Base-by-base conservation (phyloP, 2,113 vertebrate species). In the Podarcis raffonei region DNA sequence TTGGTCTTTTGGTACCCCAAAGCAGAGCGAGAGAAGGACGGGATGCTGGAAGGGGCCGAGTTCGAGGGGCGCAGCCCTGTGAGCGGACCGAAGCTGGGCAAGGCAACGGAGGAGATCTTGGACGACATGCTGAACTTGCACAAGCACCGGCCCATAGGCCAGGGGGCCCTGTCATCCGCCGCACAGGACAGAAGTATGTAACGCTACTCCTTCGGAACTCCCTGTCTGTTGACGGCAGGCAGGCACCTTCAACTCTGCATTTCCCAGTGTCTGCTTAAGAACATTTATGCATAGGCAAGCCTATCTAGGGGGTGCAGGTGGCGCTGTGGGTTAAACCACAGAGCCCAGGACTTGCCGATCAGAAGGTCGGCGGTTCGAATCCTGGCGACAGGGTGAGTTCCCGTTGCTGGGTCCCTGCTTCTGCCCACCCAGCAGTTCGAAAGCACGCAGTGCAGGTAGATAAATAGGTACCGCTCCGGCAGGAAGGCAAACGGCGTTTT, bases 131-230 rank as follows among this genome's bases (percentile, higher is more conserved):
- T 96, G n/a, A 93, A 95, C 5, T 94, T 91, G 39, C 37, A 95
- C 85, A 96, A 83, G 23, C 83, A 86, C 13, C 77, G 1, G 27
- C 74, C 65, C 37, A 94, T 93, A 32, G 97, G 97, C 77, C 96
- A 95, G 37, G 89, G 96, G 42, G 95, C 95, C 80, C 91, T 71
- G 83, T 89, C 79, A 9, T 97, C 97, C 27, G 65, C 85, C 1
- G 85, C 35, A 0, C 83, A 97, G 91, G 95, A 97, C 53, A 96
- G 97, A 95, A 97, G 98, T 98, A 30, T 39, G 82, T 1, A n/a
- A 11, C 13, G 22, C 16, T 39, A 16, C 18, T 20, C 20, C 42
- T 75, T 48, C 9, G 9, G 48, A 48, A 11, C 48, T 48, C 48
- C 48, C 9, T 53, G 11, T 11, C 48, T 53, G 48, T 53, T 53